Evolutionary conservation across 30 jellyfish, hydroid and myxozoan species (phyloP).

Genomic region (Chrysaora quinquecirrha): DNA sequence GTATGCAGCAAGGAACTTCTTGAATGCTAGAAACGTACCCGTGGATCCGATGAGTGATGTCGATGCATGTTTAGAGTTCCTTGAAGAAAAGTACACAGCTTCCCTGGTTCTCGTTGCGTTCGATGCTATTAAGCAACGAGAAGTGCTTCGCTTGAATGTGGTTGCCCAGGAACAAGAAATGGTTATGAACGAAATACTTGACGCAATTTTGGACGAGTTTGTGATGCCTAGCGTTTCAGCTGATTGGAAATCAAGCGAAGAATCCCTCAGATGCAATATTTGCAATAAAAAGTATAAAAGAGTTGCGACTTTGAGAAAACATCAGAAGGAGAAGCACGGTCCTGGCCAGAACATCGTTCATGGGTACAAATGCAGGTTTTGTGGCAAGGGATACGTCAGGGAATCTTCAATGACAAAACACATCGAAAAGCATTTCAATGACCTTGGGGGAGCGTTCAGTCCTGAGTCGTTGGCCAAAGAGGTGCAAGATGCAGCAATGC

Average conservation of each 20-base stretch:
- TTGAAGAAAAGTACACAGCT: neutral
- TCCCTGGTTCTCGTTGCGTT: neutral
- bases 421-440: neutral
- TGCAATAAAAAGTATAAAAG: slow-evolving; percentile 1
- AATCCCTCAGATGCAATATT: neutral
- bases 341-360: neutral
- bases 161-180: neutral
- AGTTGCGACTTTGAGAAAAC: neutral
- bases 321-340: neutral
- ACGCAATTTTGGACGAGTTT: neutral
- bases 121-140: neutral
- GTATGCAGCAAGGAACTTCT: neutral
- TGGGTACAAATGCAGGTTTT: neutral
- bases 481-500: neutral
- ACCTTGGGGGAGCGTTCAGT: neutral
- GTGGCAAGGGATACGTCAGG: neutral
- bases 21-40: neutral
- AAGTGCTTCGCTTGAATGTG: neutral
- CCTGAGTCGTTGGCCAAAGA: neutral
- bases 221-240: neutral
- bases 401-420: neutral
- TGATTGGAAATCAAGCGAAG: neutral
- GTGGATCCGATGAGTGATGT: neutral
- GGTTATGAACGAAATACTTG: neutral
- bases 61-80: neutral